Conservation (phyloP, 2,797 vertebrate species). For the Schizopygopsis malacanthus region DNA sequence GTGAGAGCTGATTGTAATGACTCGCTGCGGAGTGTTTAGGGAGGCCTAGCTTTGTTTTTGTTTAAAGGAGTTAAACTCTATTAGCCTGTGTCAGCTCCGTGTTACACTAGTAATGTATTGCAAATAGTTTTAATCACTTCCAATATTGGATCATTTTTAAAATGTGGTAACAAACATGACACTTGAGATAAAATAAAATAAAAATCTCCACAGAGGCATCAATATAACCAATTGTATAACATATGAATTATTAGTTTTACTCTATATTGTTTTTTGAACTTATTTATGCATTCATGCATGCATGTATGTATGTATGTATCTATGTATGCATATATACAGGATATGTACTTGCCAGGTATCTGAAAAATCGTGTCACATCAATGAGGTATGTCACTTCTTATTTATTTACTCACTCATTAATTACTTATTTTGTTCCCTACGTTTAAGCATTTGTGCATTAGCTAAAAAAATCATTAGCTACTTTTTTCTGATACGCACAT, state of each 20-base stretch:
- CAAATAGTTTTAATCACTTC: neutral
- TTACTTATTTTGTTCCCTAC: neutral
- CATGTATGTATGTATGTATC: neutral
- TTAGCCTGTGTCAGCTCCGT: neutral
- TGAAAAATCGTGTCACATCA: neutral
- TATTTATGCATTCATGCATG: neutral
- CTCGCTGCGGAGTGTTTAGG: conserved; percentile 32
- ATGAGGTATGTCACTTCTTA: neutral
- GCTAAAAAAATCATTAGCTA: neutral
- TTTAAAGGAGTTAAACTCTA: conserved; percentile 27
- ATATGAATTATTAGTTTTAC: neutral
- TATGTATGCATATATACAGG: neutral
- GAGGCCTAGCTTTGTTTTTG: conserved; percentile 5
- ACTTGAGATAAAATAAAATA: neutral
- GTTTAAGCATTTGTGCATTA: neutral
- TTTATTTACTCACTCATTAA: no score
- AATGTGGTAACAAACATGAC: neutral
- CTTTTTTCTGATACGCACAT: neutral
- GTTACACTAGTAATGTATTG: conserved; percentile 12
- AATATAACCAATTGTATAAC: neutral
- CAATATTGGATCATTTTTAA: neutral
- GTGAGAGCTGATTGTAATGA: conserved; percentile 34
- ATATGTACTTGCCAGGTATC: neutral
- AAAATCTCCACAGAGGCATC: neutral
- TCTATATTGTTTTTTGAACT: neutral